Conservation (phyloP, 2,113 vertebrate species). For the Cettia cetti region DNA sequence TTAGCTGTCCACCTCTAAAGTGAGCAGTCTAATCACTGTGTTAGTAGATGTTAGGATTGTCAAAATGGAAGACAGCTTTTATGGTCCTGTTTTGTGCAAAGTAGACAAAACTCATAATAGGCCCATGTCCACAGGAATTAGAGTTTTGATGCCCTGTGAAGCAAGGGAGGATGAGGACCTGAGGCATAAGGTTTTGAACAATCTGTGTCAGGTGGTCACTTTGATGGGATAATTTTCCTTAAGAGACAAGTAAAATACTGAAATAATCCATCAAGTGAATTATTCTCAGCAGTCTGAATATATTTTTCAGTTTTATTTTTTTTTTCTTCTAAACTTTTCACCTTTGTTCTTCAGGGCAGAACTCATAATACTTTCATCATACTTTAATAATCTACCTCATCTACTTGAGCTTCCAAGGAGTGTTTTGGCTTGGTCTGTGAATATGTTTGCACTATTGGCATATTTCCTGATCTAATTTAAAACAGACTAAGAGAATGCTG, state of each 20-base stretch:
- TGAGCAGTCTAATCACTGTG: not conserved
- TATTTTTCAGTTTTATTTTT: not conserved
- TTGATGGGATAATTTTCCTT: not conserved
- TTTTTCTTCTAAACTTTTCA: not conserved
- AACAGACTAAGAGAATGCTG: not conserved
- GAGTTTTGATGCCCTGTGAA: not conserved
- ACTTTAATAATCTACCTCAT: not conserved
- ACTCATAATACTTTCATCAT: not conserved
- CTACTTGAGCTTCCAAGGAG: not conserved
- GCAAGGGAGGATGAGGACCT: not conserved
- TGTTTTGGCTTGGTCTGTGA: not conserved
- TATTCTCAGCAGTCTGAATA: not conserved
- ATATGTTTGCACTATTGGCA: not conserved
- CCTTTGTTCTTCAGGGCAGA: not conserved
- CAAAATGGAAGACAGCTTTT: not conserved
- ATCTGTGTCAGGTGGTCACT: not conserved
- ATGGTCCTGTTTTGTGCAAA: not conserved
- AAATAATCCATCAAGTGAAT: not conserved
- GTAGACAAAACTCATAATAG: not conserved
- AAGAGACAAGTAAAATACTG: not conserved
- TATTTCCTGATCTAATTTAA: not conserved
- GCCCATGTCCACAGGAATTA: not conserved
- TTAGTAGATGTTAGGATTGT: not conserved
- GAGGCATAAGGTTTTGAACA: not conserved
- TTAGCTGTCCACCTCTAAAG: not conserved